A percentile compares a stretch with the other conserved stretches of the same genome.
Conservation (phyloP, 2,113 vertebrate genomes). For the Rhombomys opimus region DNA sequence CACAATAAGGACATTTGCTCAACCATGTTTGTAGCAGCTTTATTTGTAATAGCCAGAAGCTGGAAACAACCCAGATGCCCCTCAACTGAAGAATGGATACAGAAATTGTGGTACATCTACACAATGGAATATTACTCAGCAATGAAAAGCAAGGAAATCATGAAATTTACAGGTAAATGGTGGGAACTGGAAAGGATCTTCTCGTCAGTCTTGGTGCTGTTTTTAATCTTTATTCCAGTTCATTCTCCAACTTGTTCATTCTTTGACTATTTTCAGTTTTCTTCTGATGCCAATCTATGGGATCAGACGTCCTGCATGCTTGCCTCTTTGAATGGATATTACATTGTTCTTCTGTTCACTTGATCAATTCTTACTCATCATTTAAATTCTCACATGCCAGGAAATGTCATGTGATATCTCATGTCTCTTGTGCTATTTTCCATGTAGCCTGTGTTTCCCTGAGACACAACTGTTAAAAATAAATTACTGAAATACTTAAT, state of each 20-base stretch:
- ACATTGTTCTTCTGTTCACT: neutral
- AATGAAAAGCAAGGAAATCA: no score
- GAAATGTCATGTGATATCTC: neutral
- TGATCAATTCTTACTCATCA: neutral
- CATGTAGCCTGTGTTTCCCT: neutral
- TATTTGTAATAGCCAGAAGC: no score
- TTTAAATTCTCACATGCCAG: conserved; percentile 20
- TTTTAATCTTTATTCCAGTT: neutral
- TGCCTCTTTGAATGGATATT: neutral
- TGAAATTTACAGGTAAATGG: no score
- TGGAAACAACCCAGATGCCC: no score
- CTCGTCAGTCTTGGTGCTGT: neutral
- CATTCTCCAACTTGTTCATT: neutral
- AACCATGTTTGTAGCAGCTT: no score
- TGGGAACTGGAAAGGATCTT: neutral
- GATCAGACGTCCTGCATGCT: neutral
- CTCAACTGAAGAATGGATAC: no score
- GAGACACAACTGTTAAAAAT: neutral
- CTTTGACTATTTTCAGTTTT: neutral
- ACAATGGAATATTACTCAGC: no score
- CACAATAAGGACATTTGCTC: no score
- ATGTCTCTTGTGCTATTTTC: neutral
- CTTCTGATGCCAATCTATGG: neutral
- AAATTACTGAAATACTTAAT: conserved; percentile 7
- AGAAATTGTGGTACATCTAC: no score